Evolutionary conservation across 2,113 vertebrate species (phyloP).

Genomic region (Talpa occidentalis): DNA sequence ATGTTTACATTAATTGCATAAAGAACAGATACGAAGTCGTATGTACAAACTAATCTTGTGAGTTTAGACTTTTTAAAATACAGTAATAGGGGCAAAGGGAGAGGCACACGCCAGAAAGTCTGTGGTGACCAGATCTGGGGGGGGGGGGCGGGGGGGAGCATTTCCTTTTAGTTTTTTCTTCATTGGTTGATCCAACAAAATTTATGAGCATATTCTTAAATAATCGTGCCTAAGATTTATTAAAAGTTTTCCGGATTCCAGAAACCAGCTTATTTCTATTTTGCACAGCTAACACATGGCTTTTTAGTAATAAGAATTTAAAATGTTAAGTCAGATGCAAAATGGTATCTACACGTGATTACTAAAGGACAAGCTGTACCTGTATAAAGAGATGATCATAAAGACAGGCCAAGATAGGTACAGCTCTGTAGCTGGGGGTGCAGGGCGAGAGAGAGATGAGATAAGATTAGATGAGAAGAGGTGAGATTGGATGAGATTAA

Average conservation of each 20-base stretch:
- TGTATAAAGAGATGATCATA: background rate
- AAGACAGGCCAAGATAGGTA: no score
- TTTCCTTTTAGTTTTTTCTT: background rate
- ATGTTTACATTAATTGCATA: no score
- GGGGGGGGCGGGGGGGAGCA: background rate
- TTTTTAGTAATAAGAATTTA: background rate
- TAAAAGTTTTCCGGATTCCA: background rate
- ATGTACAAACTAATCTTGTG: background rate
- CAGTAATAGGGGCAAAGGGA: background rate
- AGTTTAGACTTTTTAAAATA: background rate
- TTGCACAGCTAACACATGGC: background rate
- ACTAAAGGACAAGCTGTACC: background rate
- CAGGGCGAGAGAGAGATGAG: background rate
- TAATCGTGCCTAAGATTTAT: background rate
- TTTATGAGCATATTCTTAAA: background rate
- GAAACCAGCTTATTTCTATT: background rate
- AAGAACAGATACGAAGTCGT: background rate
- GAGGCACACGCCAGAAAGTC: background rate
- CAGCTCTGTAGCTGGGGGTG: no score
- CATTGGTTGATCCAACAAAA: background rate
- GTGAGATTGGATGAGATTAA: background rate
- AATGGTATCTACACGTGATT: background rate
- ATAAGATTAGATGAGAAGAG: background rate
- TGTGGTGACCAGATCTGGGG: accelerated
- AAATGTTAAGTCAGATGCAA: background rate